phyloP scores from a whole-genome alignment of 30 jellyfish, hydroid and myxozoan species.

The Catostylus mosaicus region DNA sequence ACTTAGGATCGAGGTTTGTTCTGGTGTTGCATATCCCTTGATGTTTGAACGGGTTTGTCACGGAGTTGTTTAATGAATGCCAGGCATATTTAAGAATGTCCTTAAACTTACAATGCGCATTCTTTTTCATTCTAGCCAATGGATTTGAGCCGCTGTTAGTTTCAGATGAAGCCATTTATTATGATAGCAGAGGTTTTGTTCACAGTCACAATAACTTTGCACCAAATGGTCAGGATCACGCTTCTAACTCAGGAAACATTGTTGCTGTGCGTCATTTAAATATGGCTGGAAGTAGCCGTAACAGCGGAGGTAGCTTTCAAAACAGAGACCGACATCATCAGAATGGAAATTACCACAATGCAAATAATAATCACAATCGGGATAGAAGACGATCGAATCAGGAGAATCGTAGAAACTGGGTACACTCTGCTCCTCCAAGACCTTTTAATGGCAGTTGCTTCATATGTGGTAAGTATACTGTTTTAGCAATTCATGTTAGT shows the following conservation, averaged over 20 bases:
- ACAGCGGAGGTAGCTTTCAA: background rate
- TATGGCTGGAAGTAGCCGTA: background rate
- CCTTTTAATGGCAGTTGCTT: constrained; percentile 42
- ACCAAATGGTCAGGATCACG: background rate
- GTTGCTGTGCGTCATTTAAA: background rate
- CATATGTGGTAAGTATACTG: constrained; percentile 32
- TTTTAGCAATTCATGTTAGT: background rate
- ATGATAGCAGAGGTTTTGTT: background rate
- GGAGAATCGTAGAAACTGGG: constrained; percentile 24
- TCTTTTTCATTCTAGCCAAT: constrained; percentile 24
- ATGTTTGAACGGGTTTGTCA: too few relatives aligned
- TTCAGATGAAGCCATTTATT: constrained; percentile 10
- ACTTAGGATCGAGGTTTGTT: background rate
- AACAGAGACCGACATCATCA: background rate
- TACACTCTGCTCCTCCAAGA: constrained; percentile 2
- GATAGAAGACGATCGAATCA: constrained; percentile 12
- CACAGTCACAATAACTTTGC: background rate
- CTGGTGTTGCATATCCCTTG: background rate
- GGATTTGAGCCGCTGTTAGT: constrained; percentile 56
- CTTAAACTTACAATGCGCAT: background rate
- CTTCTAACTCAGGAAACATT: background rate
- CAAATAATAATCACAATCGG: background rate
- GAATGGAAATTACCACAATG: background rate
- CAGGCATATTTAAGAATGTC: background rate
- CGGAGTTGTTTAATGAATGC: background rate